Conservation (phyloP, 2,888 invertebrate species). For the Leptinotarsa juncta region DNA sequence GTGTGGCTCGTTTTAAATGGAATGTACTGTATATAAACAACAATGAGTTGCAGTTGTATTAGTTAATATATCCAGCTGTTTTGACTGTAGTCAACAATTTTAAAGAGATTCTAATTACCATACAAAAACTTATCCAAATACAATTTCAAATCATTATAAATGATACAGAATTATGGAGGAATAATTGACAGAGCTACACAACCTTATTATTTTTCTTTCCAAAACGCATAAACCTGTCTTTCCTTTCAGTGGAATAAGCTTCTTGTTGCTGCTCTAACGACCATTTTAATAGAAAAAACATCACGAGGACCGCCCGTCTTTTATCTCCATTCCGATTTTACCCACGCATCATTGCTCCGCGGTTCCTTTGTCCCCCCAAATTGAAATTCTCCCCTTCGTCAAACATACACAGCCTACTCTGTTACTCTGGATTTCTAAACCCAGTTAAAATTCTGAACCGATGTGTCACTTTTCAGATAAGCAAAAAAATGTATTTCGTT, state of each 20-base stretch:
- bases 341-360: slow-evolving; percentile 21
- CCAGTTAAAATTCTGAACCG: neutral
- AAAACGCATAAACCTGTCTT: slow-evolving; percentile 10
- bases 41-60: no score
- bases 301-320: slow-evolving; percentile 12
- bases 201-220: slow-evolving; percentile 10
- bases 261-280: slow-evolving; percentile 30
- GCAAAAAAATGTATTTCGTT: neutral
- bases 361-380: slow-evolving; percentile 32
- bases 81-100: no score
- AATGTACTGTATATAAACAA: no score
- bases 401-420: slow-evolving; percentile 9
- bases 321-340: slow-evolving; percentile 15
- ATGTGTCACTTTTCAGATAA: neutral
- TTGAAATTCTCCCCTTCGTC: slow-evolving; percentile 34
- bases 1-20: no score
- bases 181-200: neutral
- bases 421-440: neutral
- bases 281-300: slow-evolving; percentile 25
- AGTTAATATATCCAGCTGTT: no score
- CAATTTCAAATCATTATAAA: neutral
- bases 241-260: slow-evolving; percentile 22
- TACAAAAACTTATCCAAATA: no score
- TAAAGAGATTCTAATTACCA: no score
- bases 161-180: neutral